Base-by-base conservation (phyloP, 2,113 vertebrate species). In the Pristiophorus japonicus region DNA sequence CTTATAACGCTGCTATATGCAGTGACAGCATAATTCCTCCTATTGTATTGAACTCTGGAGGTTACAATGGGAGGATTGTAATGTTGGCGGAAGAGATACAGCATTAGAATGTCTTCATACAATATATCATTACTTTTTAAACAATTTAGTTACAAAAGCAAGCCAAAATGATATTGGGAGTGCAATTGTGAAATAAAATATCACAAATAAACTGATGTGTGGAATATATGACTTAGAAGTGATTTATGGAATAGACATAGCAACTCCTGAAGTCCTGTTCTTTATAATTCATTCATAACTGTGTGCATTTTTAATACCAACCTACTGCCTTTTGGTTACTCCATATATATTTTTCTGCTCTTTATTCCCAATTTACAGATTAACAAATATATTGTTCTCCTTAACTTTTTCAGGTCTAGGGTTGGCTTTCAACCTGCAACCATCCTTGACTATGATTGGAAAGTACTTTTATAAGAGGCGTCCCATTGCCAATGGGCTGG, bases 381-480 rank as follows among this genome's bases (percentile, higher is more conserved):
- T 38, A 14, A 45, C 95, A 63, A 11, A 22, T 63, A 7, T 34
- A 96, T 95, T 96, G 7, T 75, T 96, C 92, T 97, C 34, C 96
- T 96, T 90, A 70, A 20, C 27, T 73, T 67, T 75, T 96, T 95
- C 96, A 99, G 99, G 99, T 96, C 97, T 99, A 95, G 99, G 99
- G 66, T 97, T 99, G 96, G 99, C 99, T 85, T 99, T 99, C 97
- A 99, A 99, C 97, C 98, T 99, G 96, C 99, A 99, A 96, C 99
- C 99, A 24, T 98, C 99, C 4, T 97, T 99, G 96, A 99, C 99
- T 0, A 99, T 99, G 97, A 98, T 99, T 59, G 99, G 99, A 87
- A 99, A 97, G 97, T 99, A 99, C 96, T 99, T 99, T 97, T 98
- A 95, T 81, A 98, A 98, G 97, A 99, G 98, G 96, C 98, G 99